Conservation (phyloP, 2,113 vertebrate genomes). For the Cnemophilus loriae region DNA sequence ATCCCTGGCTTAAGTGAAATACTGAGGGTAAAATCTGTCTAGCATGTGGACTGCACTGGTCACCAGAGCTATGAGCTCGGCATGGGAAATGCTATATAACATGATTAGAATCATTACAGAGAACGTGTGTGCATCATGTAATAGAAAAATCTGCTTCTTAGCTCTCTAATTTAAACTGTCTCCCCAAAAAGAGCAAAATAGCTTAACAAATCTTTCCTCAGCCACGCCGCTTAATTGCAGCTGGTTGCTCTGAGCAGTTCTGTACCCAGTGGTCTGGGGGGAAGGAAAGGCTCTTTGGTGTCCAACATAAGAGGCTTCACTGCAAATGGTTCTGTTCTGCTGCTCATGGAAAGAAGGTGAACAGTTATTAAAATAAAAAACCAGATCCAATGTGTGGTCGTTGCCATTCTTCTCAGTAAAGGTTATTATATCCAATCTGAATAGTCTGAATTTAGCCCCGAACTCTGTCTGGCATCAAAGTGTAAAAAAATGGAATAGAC, state of each 20-base stretch:
- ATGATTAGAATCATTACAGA: not conserved
- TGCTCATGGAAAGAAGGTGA: not conserved
- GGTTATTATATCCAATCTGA: not conserved
- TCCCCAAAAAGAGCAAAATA: not conserved
- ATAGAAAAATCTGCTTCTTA: not conserved
- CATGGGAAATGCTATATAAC: not conserved
- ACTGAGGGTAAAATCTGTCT: not conserved
- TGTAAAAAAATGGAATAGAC: not conserved
- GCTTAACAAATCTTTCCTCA: not conserved
- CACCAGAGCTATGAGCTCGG: not conserved
- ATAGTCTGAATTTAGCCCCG: not conserved
- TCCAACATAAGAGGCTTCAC: not conserved
- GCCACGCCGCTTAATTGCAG: not conserved
- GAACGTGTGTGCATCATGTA: not conserved
- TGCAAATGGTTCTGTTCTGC: not conserved
- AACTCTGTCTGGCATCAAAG: not conserved
- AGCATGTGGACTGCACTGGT: not conserved
- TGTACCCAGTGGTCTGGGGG: not conserved
- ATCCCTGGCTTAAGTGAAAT: slow-evolving; percentile 12
- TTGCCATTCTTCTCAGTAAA: not conserved
- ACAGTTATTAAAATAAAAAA: not conserved
- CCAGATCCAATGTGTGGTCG: not conserved
- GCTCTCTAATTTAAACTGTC: not conserved
- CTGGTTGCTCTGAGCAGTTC: not conserved
- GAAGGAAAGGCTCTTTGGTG: not conserved